These are phyloP conservation scores for Archivesica marissinica DNA, from an alignment of 1,140 invertebrate genomes.

Conservation along the genomic window DNA sequence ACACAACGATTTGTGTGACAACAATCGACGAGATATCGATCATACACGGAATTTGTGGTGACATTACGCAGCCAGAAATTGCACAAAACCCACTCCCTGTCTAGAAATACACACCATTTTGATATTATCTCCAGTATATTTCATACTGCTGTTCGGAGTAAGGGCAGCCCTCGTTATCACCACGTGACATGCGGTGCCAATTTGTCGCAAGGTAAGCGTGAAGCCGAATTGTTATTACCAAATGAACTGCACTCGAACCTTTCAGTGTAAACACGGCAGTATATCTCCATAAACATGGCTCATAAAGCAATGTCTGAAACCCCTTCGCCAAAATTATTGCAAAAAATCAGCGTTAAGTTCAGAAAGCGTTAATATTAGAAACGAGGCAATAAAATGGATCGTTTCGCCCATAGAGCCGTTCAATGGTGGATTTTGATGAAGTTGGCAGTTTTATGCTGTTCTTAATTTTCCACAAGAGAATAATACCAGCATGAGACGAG, in stretches of 20 bases:
- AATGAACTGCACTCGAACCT: constrained; percentile 20
- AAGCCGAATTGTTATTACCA: constrained; percentile 23
- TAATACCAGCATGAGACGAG: too few species aligned
- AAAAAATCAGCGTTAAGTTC: not conserved
- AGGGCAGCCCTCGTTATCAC: too few species aligned
- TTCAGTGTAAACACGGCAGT: constrained; percentile 4
- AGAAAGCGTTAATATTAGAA: constrained; percentile 3
- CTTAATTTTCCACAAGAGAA: constrained; percentile 3
- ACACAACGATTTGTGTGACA: too few species aligned
- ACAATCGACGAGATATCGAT: too few species aligned
- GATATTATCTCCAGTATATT: too few species aligned
- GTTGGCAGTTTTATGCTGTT: not conserved
- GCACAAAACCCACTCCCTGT: too few species aligned
- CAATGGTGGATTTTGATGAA: not conserved
- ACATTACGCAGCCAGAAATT: too few species aligned
- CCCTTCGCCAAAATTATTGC: not conserved
- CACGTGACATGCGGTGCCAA: not conserved
- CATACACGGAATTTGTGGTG: too few species aligned
- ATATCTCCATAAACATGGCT: constrained; percentile 10
- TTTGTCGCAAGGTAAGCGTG: constrained; percentile 13
- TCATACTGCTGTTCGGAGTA: too few species aligned
- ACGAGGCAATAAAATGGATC: constrained; percentile 11
- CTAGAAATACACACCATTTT: too few species aligned
- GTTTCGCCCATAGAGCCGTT: constrained; percentile 4
- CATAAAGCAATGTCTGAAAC: not conserved